A percentile compares a stretch with the other conserved stretches of the same genome.
phyloP scores from a whole-genome alignment of 2,113 vertebrate genomes.

The Eulacestoma nigropectus region DNA sequence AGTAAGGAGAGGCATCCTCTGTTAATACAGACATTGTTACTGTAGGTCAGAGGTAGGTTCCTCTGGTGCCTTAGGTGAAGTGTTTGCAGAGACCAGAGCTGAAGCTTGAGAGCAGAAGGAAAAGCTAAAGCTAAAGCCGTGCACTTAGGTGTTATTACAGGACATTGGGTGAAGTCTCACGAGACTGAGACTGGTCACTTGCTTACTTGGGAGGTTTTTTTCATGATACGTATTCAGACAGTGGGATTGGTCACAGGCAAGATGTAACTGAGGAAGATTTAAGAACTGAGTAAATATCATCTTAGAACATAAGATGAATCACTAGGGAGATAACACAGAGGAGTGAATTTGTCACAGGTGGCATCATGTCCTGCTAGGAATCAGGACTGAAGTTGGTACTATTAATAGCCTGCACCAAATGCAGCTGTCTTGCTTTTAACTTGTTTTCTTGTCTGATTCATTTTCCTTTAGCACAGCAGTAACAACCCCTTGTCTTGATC shows the following conservation, averaged over 20 bases:
- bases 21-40: background rate
- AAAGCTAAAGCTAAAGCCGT: background rate
- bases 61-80: background rate
- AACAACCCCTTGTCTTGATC: background rate
- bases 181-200: background rate
- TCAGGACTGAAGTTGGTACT: background rate
- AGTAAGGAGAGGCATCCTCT: background rate
- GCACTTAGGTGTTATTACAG: background rate
- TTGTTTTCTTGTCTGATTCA: background rate
- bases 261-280: background rate
- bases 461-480: background rate
- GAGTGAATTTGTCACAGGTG: background rate
- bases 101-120: background rate
- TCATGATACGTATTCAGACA: accelerated
- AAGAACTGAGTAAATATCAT: background rate
- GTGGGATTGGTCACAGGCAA: background rate
- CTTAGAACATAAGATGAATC: background rate
- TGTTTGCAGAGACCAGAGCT: background rate
- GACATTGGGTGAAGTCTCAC: background rate
- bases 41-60: background rate
- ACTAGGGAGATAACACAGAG: background rate
- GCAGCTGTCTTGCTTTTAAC: background rate
- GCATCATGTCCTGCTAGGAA: background rate
- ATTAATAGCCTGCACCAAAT: background rate
- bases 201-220: background rate